Evolutionary conservation across 2,888 invertebrate genomes (phyloP).

Genomic region (Phanerotoma sp.): DNA sequence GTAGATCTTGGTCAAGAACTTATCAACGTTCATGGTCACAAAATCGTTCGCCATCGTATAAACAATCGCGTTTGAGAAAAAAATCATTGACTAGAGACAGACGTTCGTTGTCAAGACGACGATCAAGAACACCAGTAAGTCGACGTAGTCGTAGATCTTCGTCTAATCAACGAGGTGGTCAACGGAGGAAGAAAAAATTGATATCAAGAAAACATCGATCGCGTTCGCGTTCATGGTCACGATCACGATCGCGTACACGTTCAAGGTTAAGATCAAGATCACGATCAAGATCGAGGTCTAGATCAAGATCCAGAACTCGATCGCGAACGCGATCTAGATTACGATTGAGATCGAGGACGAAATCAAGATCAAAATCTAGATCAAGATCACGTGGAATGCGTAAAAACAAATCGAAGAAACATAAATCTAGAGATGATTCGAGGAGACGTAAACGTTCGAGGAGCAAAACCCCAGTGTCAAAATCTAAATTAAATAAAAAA

Average conservation of each 20-base stretch:
- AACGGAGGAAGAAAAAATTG: slow-evolving; percentile 27
- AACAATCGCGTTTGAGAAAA: slow-evolving; percentile 39
- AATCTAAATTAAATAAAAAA: slow-evolving; percentile 51
- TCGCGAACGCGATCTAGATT: slow-evolving; percentile 30
- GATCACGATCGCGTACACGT: slow-evolving; percentile 8
- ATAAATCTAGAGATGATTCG: slow-evolving; percentile 52
- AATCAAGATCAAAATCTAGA: slow-evolving; percentile 33
- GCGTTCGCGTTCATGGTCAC: slow-evolving; percentile 39
- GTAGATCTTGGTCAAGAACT: slow-evolving; percentile 41
- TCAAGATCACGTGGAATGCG: slow-evolving; percentile 30
- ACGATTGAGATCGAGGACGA: slow-evolving; percentile 8
- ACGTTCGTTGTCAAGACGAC: slow-evolving; percentile 34
- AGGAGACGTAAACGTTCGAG: slow-evolving; percentile 48
- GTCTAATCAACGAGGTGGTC: slow-evolving; percentile 10
- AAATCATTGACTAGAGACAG: slow-evolving; percentile 46
- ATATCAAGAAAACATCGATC: slow-evolving; percentile 40
- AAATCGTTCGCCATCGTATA: slow-evolving; percentile 42
- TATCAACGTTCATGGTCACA: slow-evolving; percentile 44
- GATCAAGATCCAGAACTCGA: slow-evolving; percentile 41
- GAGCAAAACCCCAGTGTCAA: slow-evolving; percentile 48
- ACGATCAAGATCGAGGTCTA: slow-evolving; percentile 37
- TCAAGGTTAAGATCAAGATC: slow-evolving; percentile 32
- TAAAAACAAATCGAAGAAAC: slow-evolving; percentile 52
- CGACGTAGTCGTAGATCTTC: slow-evolving; percentile 15
- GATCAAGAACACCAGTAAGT: slow-evolving; percentile 36